Evolutionary conservation across 92 coral and sea anemone genomes (phyloP), one percentile per base, ranked within the genome.

Genomic region (Epizoanthus rinbou): DNA sequence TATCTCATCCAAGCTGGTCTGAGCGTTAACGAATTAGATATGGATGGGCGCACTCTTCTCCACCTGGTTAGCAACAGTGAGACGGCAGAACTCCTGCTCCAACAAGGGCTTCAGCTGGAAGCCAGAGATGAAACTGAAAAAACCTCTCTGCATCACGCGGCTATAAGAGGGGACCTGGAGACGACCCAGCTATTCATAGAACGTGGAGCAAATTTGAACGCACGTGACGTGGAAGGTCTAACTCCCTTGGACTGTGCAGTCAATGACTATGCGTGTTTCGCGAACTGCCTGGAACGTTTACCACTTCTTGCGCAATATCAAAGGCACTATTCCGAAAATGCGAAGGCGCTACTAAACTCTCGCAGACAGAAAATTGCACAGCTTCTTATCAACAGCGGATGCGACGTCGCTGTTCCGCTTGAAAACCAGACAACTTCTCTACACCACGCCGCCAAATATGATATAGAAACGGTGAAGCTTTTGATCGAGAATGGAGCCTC

Each of bases 221-320:
- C 80, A 24, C 47, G 80, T 17, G 80, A 74, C 45, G 8, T 8
- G 23, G 80, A 74, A 16, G 65, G 80, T 5, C 80, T 74, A 8
- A 74, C 80, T 23, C 80, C 80, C 18, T 56, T 74, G 39, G 80
- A 74, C 57, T 74, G 80, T 74, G 80, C 80, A 23, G 39, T 74
- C 15, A 74, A 74, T 11, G 45, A 74, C 54, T 43, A 74, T 56
- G 80, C 80, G 56, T 74, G 80, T 74, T 74, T 74, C 25, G 28
- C 65, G 16, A 74, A 25, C 65, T 56, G 47, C 18, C 39, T 74
- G 8, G 80, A 74, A 2, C 80, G 80, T 31, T 16, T 74, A 54
- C 80, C 80, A 17, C 57, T 74, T 54, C 80, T 74, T 13, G 45
- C 80, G 0, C 80, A 74, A 74, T 50, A 37, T 15, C 28, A 56